A percentile compares a stretch with the other conserved stretches of the same genome.
Evolutionary conservation across 1,140 invertebrate species (phyloP).

Genomic region (Agrypnia vestita): DNA sequence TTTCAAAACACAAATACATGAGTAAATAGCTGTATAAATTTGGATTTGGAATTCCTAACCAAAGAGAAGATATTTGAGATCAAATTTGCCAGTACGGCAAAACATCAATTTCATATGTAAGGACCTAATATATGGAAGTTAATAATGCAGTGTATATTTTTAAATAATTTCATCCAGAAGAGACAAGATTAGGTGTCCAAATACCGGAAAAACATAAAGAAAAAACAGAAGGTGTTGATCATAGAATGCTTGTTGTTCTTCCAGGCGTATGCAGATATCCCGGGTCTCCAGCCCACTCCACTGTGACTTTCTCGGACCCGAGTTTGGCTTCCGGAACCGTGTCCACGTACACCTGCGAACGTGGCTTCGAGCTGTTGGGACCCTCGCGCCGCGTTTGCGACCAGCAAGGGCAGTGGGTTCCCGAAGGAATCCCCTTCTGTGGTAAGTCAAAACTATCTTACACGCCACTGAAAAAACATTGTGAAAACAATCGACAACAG

Average conservation of each 20-base stretch:
- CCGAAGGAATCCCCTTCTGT: slow-evolving; percentile 94
- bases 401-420: slow-evolving; percentile 86
- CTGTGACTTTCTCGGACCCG: slow-evolving; percentile 84
- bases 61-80: no score
- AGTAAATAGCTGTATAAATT: no score
- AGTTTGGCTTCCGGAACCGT: slow-evolving; percentile 79
- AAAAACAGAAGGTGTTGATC: neutral
- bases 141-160: no score
- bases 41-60: no score
- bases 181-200: no score
- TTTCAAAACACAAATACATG: no score
- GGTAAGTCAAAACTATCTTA: slow-evolving; percentile 78
- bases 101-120: no score
- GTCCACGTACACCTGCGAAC: slow-evolving; percentile 90
- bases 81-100: no score
- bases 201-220: neutral
- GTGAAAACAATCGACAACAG: neutral
- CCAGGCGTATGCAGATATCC: slow-evolving; percentile 83
- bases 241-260: neutral
- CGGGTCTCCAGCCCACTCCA: slow-evolving; percentile 93
- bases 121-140: no score
- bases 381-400: slow-evolving; percentile 86
- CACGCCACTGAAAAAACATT: neutral
- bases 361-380: slow-evolving; percentile 92
- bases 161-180: no score